Percentiles rank a stretch among this genome's conserved stretches.
These are phyloP conservation scores for Pipistrellus pipistrellus DNA, from an alignment of 2,797 vertebrate genomes.

Conservation along the genomic window DNA sequence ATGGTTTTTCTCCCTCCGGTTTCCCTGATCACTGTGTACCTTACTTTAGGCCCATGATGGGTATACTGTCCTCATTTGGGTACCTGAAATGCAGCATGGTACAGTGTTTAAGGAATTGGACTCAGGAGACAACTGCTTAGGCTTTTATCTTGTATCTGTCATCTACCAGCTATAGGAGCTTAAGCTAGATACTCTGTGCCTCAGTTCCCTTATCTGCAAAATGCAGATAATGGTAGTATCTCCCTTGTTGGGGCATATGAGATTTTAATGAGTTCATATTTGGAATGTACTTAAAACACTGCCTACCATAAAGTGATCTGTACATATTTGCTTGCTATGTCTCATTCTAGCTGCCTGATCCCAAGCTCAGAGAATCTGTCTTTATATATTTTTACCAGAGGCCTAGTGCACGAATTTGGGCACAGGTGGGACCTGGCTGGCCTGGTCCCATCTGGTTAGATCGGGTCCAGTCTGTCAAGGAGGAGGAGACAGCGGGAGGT, in stretches of 20 bases:
- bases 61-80: neutral
- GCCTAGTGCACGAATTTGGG: no score
- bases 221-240: neutral
- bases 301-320: neutral
- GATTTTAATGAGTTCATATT: neutral
- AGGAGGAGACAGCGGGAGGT: no score
- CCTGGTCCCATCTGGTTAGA: no score
- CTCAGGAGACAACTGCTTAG: neutral
- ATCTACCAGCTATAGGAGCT: neutral
- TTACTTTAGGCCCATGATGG: neutral
- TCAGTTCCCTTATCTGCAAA: conserved; percentile 31
- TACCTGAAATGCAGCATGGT: neutral
- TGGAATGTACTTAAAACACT: neutral
- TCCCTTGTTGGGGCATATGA: neutral
- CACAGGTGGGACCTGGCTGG: no score
- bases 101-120: neutral
- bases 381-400: neutral
- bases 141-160: neutral
- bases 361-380: neutral
- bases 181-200: neutral
- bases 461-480: no score
- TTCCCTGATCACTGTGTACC: neutral
- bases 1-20: neutral
- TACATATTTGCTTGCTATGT: neutral
- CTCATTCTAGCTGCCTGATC: neutral